A percentile compares a stretch with the other conserved stretches of the same genome.
These are phyloP conservation scores for Alligator mississippiensis DNA, from an alignment of 2,113 vertebrate species.

Conservation along the genomic window DNA sequence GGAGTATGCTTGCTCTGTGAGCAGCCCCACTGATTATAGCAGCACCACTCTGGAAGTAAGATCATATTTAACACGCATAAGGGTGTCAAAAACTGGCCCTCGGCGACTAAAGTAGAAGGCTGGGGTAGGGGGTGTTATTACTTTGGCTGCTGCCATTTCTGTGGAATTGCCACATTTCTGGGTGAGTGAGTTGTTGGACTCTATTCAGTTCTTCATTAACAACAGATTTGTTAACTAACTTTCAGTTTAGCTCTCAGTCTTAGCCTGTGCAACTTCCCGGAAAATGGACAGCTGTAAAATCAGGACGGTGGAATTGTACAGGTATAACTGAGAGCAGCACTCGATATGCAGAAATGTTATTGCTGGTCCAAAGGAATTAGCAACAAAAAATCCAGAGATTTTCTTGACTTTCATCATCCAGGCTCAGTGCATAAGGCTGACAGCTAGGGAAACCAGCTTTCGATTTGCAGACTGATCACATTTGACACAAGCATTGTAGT, in stretches of 20 bases:
- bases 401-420: constrained; percentile 7
- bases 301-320: accelerated
- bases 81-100: not conserved
- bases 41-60: not conserved
- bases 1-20: not conserved
- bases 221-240: not conserved
- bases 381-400: constrained; percentile 37
- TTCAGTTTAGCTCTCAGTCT: not conserved
- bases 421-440: not conserved
- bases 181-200: not conserved
- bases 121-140: too few relatives aligned
- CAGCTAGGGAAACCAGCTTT: constrained; percentile 14
- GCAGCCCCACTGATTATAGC: not conserved
- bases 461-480: constrained; percentile 14
- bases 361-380: not conserved
- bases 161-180: not conserved
- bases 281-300: not conserved
- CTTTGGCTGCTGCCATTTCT: not conserved
- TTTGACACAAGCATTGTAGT: constrained; percentile 27
- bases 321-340: not conserved
- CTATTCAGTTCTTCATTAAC: not conserved
- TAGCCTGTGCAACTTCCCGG: not conserved
- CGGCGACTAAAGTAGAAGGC: not conserved
- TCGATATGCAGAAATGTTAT: not conserved
- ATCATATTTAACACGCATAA: not conserved